These are phyloP conservation scores for Sebastes oblongus DNA, from an alignment of 2,797 vertebrate genomes.

Conservation along the genomic window DNA sequence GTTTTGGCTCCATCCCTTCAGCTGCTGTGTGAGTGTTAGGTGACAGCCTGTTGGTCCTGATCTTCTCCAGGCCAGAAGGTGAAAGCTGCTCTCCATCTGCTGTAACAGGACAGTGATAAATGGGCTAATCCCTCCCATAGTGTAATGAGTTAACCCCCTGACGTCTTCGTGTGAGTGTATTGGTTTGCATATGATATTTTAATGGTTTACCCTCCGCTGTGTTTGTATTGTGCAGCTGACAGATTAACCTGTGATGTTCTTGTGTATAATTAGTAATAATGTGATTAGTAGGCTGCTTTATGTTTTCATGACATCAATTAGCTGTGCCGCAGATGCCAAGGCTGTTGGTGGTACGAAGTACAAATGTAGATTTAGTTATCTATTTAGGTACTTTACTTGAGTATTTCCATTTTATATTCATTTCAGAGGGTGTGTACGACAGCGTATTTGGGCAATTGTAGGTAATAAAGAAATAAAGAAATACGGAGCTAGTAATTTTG, in stretches of 20 bases:
- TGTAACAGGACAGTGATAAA: slow-evolving; percentile 29
- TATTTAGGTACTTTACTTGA: neutral
- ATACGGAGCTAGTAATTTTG: too few species aligned
- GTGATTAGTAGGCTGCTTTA: slow-evolving; percentile 12
- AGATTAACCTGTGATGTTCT: slow-evolving; percentile 22
- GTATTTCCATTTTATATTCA: neutral
- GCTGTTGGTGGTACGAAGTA: neutral
- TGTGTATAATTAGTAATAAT: slow-evolving; percentile 17
- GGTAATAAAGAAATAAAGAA: too few species aligned
- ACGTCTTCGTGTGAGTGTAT: slow-evolving; percentile 17
- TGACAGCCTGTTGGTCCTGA: slow-evolving; percentile 10
- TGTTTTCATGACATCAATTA: neutral
- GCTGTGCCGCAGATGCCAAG: neutral
- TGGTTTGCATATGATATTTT: slow-evolving; percentile 11
- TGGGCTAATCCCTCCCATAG: slow-evolving; percentile 8
- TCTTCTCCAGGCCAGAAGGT: slow-evolving; percentile 37
- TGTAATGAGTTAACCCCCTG: slow-evolving; percentile 29
- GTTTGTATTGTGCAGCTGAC: slow-evolving; percentile 9
- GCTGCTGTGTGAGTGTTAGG: neutral
- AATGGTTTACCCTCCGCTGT: slow-evolving; percentile 13
- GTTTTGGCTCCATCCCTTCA: neutral
- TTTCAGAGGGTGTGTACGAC: neutral
- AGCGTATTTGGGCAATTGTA: too few species aligned
- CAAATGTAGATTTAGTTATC: neutral
- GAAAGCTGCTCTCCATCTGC: slow-evolving; percentile 49